Evolutionary conservation across 1,140 invertebrate genomes (phyloP).

Genomic region (Papilio helenus): DNA sequence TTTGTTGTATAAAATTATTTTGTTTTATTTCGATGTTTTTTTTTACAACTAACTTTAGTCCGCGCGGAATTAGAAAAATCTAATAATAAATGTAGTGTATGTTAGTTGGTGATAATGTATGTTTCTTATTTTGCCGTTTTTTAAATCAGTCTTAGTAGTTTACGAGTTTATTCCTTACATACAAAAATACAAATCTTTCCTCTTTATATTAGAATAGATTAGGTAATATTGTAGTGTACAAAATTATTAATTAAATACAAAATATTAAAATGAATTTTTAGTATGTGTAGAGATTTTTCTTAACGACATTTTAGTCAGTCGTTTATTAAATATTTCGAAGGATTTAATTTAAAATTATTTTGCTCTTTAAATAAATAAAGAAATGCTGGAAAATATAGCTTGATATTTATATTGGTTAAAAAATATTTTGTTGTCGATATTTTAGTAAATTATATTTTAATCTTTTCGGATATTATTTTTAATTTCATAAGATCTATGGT

Average conservation of each 20-base stretch:
- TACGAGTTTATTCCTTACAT: too few species aligned
- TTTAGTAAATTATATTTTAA: not conserved
- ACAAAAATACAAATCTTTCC: too few species aligned
- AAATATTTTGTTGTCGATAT: not conserved
- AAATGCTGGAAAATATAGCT: too few species aligned
- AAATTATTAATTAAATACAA: not conserved
- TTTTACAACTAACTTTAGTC: not conserved
- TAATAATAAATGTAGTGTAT: too few species aligned
- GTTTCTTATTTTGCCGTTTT: too few species aligned
- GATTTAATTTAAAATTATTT: too few species aligned
- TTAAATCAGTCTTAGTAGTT: too few species aligned
- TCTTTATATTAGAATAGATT: not conserved
- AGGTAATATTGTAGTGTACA: not conserved
- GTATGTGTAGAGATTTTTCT: not conserved
- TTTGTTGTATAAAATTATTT: slow-evolving; percentile 9
- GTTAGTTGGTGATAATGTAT: too few species aligned
- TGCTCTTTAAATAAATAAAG: too few species aligned
- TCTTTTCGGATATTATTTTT: not conserved
- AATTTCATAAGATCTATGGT: not conserved
- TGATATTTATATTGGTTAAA: not conserved
- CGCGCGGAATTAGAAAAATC: too few species aligned
- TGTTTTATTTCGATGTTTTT: slow-evolving; percentile 6
- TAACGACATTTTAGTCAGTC: not conserved
- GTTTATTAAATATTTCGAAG: too few species aligned
- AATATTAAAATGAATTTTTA: not conserved